Evolutionary conservation across 2,797 vertebrate genomes (phyloP).

Genomic region (Helostoma temminkii): DNA sequence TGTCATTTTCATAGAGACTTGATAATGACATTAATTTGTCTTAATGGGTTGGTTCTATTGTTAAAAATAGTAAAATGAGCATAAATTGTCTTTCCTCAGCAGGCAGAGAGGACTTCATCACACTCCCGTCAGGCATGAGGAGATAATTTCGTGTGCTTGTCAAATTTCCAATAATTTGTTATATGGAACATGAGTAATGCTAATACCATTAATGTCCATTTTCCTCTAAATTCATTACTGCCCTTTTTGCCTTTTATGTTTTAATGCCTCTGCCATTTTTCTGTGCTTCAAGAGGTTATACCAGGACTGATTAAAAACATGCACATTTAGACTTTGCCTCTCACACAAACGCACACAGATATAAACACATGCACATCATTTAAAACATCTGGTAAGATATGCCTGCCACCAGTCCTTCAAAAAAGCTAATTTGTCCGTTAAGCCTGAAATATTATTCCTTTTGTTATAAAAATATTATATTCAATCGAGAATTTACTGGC

Average conservation of each 20-base stretch:
- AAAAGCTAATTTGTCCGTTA: slow-evolving; percentile 12
- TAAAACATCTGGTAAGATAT: slow-evolving; percentile 57
- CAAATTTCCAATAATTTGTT: slow-evolving; percentile 99
- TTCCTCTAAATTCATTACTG: slow-evolving; percentile 99
- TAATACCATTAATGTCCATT: slow-evolving; percentile 99
- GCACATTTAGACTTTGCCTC: slow-evolving; percentile 77
- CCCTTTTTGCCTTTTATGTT: slow-evolving; percentile 99
- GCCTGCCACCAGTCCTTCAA: slow-evolving; percentile 28
- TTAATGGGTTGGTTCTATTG: slow-evolving; percentile 99
- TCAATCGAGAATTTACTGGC: slow-evolving; percentile 19
- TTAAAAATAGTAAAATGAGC: slow-evolving; percentile 99
- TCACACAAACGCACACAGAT: slow-evolving; percentile 26
- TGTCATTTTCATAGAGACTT: slow-evolving; percentile 99
- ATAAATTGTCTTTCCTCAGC: slow-evolving; percentile 99
- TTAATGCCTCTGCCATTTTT: slow-evolving; percentile 96
- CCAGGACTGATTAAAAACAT: slow-evolving; percentile 90
- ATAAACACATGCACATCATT: slow-evolving; percentile 52
- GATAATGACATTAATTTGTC: slow-evolving; percentile 99
- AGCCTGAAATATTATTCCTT: slow-evolving; percentile 23
- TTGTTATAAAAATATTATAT: slow-evolving; percentile 20
- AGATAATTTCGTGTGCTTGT: slow-evolving; percentile 99
- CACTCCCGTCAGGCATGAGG: slow-evolving; percentile 94
- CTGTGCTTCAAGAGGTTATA: slow-evolving; percentile 94
- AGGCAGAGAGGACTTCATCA: slow-evolving; percentile 97
- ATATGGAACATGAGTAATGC: slow-evolving; percentile 99